Percentiles rank a stretch among this genome's conserved stretches.
Conservation (phyloP, 1,140 invertebrate species). For the Ctenoplectra terminalis region DNA sequence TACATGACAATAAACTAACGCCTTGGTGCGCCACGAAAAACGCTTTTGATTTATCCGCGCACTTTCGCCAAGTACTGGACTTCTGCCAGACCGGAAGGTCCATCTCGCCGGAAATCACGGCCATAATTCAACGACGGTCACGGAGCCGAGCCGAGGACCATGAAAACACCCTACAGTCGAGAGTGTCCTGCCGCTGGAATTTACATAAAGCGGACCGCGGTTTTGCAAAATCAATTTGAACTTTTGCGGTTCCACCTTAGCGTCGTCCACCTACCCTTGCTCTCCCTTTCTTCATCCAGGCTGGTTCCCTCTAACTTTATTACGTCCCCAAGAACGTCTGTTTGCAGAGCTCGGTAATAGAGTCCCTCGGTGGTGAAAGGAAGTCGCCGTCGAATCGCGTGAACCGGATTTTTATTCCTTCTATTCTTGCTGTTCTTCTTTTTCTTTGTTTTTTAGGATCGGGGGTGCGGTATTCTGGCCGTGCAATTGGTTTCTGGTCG, state of each 20-base stretch:
- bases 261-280: background rate
- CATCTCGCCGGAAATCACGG: constrained; percentile 76
- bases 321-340: constrained; percentile 46
- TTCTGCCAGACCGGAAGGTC: constrained; percentile 76
- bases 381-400: constrained; percentile 20
- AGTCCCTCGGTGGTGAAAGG: constrained; percentile 31
- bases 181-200: constrained; percentile 40
- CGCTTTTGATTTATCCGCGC: constrained; percentile 71
- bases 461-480: background rate
- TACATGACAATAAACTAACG: constrained; percentile 72
- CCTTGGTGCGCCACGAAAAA: constrained; percentile 57
- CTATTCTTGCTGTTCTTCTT: no score
- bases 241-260: constrained; percentile 48
- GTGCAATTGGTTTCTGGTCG: background rate
- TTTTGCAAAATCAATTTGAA: constrained; percentile 56
- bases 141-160: background rate
- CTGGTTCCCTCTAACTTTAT: constrained; percentile 46
- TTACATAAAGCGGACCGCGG: constrained; percentile 50
- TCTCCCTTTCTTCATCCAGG: background rate
- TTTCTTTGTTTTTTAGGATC: no score
- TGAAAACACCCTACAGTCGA: constrained; percentile 20
- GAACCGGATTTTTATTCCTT: constrained; percentile 19
- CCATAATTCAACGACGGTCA: constrained; percentile 68
- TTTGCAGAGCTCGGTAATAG: constrained; percentile 46
- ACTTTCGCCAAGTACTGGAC: constrained; percentile 72